These are phyloP conservation scores for Ethmia dodecea DNA, from an alignment of 2,888 invertebrate species.

Conservation along the genomic window DNA sequence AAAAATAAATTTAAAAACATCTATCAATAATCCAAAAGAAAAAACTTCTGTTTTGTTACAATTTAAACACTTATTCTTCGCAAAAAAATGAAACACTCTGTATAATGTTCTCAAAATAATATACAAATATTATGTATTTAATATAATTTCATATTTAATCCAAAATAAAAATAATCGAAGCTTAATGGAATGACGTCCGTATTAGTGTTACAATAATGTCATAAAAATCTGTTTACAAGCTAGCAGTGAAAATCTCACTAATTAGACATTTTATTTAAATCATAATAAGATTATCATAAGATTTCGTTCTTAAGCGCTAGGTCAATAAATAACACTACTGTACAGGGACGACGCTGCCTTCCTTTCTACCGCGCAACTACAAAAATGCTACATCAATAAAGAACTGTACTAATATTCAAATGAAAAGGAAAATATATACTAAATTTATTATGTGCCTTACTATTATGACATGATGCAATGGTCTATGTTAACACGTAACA, in stretches of 20 bases:
- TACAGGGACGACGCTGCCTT: slow-evolving; percentile 43
- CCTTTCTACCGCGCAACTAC: not conserved
- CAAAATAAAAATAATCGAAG: slow-evolving; percentile 7
- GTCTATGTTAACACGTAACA: too few relatives aligned
- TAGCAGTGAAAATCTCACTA: slow-evolving; percentile 56
- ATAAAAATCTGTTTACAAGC: slow-evolving; percentile 37
- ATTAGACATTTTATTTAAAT: slow-evolving; percentile 23
- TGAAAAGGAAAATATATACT: too few relatives aligned
- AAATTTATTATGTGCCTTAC: too few relatives aligned
- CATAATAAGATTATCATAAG: slow-evolving; percentile 45
- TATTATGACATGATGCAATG: too few relatives aligned
- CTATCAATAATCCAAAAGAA: too few relatives aligned
- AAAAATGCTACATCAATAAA: not conserved
- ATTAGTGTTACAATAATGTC: slow-evolving; percentile 17
- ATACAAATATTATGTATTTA: too few relatives aligned
- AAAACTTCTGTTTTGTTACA: too few relatives aligned
- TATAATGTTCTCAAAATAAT: too few relatives aligned
- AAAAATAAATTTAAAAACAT: too few relatives aligned
- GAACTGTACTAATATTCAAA: not conserved
- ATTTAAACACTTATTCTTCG: too few relatives aligned
- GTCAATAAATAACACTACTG: slow-evolving; percentile 75
- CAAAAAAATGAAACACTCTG: too few relatives aligned
- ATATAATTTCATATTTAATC: too few relatives aligned
- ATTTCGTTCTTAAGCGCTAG: slow-evolving; percentile 62
- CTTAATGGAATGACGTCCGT: slow-evolving; percentile 17